Percentiles rank a stretch among this genome's conserved stretches.
phyloP scores from a whole-genome alignment of 2,113 vertebrate species.

The Chloropsis hardwickii region DNA sequence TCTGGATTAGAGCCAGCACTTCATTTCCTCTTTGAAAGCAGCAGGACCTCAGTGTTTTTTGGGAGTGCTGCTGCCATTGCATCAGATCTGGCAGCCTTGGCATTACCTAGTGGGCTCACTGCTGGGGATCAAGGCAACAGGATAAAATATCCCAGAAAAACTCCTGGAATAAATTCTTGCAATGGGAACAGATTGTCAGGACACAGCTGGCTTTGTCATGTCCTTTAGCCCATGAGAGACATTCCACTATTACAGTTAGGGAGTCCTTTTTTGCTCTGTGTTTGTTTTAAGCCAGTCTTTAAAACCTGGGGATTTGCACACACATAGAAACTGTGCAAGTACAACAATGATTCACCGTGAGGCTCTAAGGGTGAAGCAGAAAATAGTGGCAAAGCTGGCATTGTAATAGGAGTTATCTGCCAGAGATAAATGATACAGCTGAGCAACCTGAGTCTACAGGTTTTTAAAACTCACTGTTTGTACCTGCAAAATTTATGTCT shows the following conservation, averaged over 20 bases:
- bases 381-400: constrained; percentile 1
- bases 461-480: not conserved
- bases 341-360: not conserved
- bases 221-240: not conserved
- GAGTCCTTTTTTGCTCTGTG: not conserved
- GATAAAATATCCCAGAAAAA: not conserved
- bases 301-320: constrained; percentile 3
- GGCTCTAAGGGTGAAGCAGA: not conserved
- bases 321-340: not conserved
- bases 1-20: not conserved
- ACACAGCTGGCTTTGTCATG: not conserved
- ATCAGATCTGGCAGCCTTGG: not conserved
- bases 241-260: not conserved
- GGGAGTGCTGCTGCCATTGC: not conserved
- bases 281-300: not conserved
- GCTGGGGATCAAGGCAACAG: not conserved
- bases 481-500: not conserved
- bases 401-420: not conserved
- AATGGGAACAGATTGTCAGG: not conserved
- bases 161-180: not conserved
- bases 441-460: not conserved
- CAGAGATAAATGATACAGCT: not conserved
- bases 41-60: not conserved
- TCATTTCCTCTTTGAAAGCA: constrained; percentile 6
- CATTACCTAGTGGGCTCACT: not conserved